A percentile compares a stretch with the other conserved stretches of the same genome.
These are phyloP conservation scores for Rhamnusium bicolor DNA, from an alignment of 2,888 invertebrate species.

Conservation along the genomic window DNA sequence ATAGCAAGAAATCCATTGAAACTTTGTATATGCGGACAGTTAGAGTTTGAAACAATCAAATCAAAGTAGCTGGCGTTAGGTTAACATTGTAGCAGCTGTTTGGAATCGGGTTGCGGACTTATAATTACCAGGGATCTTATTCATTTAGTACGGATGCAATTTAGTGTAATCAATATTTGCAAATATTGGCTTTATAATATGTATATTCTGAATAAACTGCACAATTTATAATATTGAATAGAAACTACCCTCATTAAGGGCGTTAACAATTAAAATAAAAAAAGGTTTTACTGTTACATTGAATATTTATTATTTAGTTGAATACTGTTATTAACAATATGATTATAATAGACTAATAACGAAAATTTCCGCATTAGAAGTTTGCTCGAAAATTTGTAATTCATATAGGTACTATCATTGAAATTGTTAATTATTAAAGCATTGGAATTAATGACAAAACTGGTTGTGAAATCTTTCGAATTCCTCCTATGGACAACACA, in stretches of 20 bases:
- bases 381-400: too few species aligned
- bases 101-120: background rate
- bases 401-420: too few species aligned
- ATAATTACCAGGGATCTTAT: constrained; percentile 20
- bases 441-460: too few species aligned
- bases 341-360: too few species aligned
- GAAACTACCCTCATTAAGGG: background rate
- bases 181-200: background rate
- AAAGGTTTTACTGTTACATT: too few species aligned
- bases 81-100: constrained; percentile 22
- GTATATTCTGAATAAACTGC: background rate
- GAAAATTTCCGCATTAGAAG: too few species aligned
- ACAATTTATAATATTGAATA: background rate
- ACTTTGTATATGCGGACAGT: constrained; percentile 16
- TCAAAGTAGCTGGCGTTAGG: constrained; percentile 6
- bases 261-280: too few species aligned
- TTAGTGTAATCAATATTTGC: background rate
- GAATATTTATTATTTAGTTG: too few species aligned
- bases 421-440: too few species aligned
- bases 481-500: too few species aligned
- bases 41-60: constrained; percentile 18
- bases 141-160: constrained; percentile 6
- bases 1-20: constrained; percentile 19
- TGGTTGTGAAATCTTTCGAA: too few species aligned
- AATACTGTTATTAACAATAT: too few species aligned